These are phyloP conservation scores for Cercopithecus mona DNA, from an alignment of 2,113 vertebrate species.

Conservation along the genomic window DNA sequence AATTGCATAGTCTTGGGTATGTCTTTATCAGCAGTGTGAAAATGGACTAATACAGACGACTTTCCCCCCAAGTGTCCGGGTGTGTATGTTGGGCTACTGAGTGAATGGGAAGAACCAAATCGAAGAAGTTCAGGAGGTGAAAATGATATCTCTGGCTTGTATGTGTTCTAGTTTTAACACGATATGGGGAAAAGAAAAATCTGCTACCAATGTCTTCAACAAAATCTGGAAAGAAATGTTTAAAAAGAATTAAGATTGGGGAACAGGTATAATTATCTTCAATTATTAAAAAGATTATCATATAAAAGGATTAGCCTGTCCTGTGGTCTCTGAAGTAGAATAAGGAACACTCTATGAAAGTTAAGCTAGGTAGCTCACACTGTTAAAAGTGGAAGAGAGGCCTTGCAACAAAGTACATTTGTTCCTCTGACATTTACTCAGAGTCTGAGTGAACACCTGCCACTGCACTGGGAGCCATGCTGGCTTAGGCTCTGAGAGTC, in stretches of 20 bases:
- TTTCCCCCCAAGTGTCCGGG: no score
- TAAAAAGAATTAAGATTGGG: not conserved
- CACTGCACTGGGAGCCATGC: not conserved
- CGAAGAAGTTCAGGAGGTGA: no score
- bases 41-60: no score
- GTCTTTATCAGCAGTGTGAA: no score
- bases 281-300: not conserved
- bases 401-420: accelerated
- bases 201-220: not conserved
- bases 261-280: not conserved
- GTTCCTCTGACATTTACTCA: not conserved
- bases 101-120: no score
- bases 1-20: no score
- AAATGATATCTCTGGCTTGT: no score
- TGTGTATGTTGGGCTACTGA: no score
- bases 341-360: not conserved
- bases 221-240: not conserved
- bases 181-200: no score
- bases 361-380: not conserved
- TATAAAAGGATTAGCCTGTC: not conserved
- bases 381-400: not conserved
- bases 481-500: not conserved
- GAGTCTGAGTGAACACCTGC: not conserved
- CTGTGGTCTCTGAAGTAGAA: not conserved
- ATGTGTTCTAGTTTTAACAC: no score